Percentiles rank a stretch among this genome's conserved stretches.
phyloP scores from a whole-genome alignment of 2,113 vertebrate genomes.

The Antechinus flavipes region DNA sequence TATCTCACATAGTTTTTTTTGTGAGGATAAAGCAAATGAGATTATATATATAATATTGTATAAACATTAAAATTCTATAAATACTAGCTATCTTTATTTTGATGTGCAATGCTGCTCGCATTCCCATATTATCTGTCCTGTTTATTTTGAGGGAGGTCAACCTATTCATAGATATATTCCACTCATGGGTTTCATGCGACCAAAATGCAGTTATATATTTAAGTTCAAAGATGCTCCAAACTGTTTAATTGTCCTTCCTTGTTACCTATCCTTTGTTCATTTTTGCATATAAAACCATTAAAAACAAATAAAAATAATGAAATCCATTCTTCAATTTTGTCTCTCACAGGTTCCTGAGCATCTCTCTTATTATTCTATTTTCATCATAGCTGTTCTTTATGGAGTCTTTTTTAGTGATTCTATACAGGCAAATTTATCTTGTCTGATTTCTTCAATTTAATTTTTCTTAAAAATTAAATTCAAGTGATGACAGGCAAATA shows the following conservation, averaged over 20 bases:
- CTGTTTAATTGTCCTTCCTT: background rate
- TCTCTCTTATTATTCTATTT: background rate
- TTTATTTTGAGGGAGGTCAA: background rate
- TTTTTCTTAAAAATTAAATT: background rate
- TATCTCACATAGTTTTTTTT: background rate
- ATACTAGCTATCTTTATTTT: background rate
- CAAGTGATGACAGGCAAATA: background rate
- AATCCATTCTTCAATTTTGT: background rate
- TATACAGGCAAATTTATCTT: background rate
- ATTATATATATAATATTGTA: background rate
- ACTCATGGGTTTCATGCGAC: background rate
- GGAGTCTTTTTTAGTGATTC: background rate
- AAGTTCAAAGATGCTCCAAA: background rate
- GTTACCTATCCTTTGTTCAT: background rate
- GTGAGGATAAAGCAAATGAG: background rate
- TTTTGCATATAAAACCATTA: background rate
- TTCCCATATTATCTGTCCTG: background rate
- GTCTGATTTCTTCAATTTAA: background rate
- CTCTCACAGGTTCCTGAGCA: background rate
- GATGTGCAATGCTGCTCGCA: background rate
- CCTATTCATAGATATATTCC: background rate
- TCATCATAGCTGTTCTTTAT: background rate
- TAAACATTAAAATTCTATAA: background rate
- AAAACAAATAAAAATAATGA: background rate
- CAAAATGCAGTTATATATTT: background rate